A percentile compares a stretch with the other conserved stretches of the same genome.
phyloP scores from a whole-genome alignment of 2,888 invertebrate species.

The Atrina japonica region DNA sequence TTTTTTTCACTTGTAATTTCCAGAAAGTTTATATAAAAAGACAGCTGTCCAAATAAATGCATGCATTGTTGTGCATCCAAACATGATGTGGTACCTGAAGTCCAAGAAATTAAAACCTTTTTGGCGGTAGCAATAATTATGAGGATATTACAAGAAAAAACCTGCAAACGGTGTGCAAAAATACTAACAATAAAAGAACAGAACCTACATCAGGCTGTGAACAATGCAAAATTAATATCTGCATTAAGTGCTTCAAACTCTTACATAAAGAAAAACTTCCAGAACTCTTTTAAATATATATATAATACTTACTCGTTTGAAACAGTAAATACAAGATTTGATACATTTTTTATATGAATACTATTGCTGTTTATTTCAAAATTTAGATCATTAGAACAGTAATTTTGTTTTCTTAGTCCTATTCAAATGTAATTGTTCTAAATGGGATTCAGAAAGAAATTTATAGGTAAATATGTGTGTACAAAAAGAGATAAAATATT shows the following conservation, averaged over 20 bases:
- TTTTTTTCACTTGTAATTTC: constrained; percentile 20
- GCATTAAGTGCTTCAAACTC: constrained; percentile 1
- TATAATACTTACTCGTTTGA: too few relatives aligned
- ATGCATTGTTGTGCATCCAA: not conserved
- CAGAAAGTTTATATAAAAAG: constrained; percentile 3
- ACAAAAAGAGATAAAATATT: too few relatives aligned
- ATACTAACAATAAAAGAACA: constrained; percentile 1
- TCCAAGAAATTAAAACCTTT: constrained; percentile 38
- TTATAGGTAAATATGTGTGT: too few relatives aligned
- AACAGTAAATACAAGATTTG: too few relatives aligned
- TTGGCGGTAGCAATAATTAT: constrained; percentile 29
- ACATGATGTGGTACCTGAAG: constrained; percentile 26
- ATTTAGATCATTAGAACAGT: too few relatives aligned
- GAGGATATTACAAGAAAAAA: constrained; percentile 16
- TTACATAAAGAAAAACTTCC: constrained; percentile 4
- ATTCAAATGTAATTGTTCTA: too few relatives aligned
- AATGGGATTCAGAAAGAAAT: too few relatives aligned
- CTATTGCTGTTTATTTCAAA: too few relatives aligned
- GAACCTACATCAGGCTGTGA: constrained; percentile 5
- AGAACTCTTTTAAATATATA: not conserved
- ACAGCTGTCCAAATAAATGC: constrained; percentile 7
- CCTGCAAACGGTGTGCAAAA: not conserved
- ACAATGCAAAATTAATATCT: constrained; percentile 19
- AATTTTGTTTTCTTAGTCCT: too few relatives aligned
- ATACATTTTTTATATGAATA: too few relatives aligned